Evolutionary conservation across 2,113 vertebrate genomes (phyloP).

Genomic region (Hirundichthys speculiger): DNA sequence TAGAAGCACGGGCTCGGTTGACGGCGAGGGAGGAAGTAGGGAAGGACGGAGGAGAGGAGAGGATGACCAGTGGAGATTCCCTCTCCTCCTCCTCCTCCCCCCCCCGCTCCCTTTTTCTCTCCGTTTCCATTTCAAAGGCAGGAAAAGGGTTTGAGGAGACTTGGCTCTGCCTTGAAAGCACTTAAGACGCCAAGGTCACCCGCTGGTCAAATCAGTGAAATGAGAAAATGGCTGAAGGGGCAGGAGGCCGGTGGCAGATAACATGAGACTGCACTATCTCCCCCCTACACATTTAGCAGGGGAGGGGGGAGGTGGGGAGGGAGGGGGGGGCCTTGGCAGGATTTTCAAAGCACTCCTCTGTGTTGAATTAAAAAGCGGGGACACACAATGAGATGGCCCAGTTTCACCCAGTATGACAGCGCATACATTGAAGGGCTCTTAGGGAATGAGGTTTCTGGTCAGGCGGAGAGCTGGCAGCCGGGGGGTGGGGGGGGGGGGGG

Average conservation of each 20-base stretch:
- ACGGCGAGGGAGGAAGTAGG: no score
- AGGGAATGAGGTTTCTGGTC: constrained; percentile 58
- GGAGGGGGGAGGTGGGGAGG: constrained; percentile 40
- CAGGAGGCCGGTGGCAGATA: constrained; percentile 73
- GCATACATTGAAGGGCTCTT: constrained; percentile 60
- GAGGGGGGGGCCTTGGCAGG: constrained; percentile 48
- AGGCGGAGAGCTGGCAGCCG: constrained; percentile 22
- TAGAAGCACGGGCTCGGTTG: constrained; percentile 45
- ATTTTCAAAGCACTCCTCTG: constrained; percentile 50
- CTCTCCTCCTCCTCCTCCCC: constrained; percentile 6
- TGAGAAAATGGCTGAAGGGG: constrained; percentile 78
- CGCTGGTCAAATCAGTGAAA: constrained; percentile 78
- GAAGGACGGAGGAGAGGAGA: constrained; percentile 14
- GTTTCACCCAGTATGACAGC: constrained; percentile 56
- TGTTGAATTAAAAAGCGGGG: constrained; percentile 48
- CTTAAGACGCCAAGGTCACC: constrained; percentile 79
- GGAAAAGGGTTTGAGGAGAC: constrained; percentile 46
- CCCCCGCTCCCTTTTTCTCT: constrained; percentile 11
- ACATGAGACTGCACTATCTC: constrained; percentile 82
- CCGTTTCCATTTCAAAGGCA: constrained; percentile 53
- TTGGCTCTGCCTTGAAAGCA: constrained; percentile 77
- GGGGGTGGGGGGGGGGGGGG: constrained; percentile 27
- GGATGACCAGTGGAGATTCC: constrained; percentile 12
- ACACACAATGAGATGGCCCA: constrained; percentile 71
- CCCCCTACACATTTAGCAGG: constrained; percentile 68